A percentile compares a stretch with the other conserved stretches of the same genome.
These are phyloP conservation scores for Zapornia atra DNA, from an alignment of 2,113 vertebrate genomes.

Conservation along the genomic window DNA sequence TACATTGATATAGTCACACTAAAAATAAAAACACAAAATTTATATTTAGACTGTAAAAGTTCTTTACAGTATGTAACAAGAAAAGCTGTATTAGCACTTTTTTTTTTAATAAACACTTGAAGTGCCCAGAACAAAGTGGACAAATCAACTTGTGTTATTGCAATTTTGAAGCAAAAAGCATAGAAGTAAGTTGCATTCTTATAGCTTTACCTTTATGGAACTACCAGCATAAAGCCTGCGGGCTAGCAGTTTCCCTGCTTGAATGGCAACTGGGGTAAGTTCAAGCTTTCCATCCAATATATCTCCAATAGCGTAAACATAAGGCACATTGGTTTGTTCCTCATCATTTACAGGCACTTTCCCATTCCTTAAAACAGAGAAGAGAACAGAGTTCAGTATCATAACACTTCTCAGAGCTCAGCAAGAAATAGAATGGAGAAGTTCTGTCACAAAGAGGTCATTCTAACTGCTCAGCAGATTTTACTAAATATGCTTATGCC, in stretches of 20 bases:
- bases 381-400: background rate
- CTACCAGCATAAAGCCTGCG: slow-evolving; percentile 84
- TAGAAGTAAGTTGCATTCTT: background rate
- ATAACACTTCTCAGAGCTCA: background rate
- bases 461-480: background rate
- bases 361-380: slow-evolving; percentile 80
- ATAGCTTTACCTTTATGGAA: slow-evolving; percentile 79
- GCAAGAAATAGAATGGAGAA: background rate
- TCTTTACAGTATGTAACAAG: background rate
- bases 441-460: background rate
- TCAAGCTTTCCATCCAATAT: slow-evolving; percentile 92
- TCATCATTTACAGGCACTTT: slow-evolving; percentile 90
- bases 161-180: background rate
- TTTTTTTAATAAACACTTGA: background rate
- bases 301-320: slow-evolving; percentile 93
- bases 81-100: background rate
- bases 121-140: background rate
- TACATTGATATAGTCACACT: slow-evolving; percentile 95
- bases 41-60: background rate
- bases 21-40: slow-evolving; percentile 52
- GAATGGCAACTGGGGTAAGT: slow-evolving; percentile 94
- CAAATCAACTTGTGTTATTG: background rate
- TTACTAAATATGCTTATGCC: background rate
- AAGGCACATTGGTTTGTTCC: slow-evolving; percentile 91
- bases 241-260: slow-evolving; percentile 90